Base-by-base conservation (phyloP, 1,140 invertebrate species). In the Eubasilissa regina region DNA sequence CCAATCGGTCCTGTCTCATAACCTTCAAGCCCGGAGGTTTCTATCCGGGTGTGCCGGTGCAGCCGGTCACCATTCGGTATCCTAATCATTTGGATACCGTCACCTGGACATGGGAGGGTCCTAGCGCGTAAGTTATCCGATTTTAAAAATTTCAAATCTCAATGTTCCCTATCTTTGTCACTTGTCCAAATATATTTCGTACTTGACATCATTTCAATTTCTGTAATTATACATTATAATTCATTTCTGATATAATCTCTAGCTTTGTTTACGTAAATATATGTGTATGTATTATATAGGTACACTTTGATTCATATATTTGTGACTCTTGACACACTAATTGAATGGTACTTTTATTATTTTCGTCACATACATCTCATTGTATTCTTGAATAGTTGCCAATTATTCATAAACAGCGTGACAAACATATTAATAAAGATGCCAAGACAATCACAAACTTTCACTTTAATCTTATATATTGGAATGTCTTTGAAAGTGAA, bases 61-160 rank as follows among this genome's bases (percentile, higher is more conserved):
- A 99, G 85, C 97, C 97, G 0, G 96, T 98, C 8, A 94, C 96
- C 81, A 93, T 99, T 66, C 91, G 95, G 70, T 99, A 98, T 87
- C 96, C 95, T 0, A 98, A 98, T 85, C 94, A 94, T 85, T 89
- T 95, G 83, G 97, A 99, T 85, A 97, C 97, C 3, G 93, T 97
- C 51, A 97, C 97, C 0, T 99, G 97, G 97, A 99, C 97, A 4
- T 99, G 97, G 97, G 96, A 98, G 89, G 97, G 97, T 76, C 96
- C 97, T 80, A 95, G 95, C 89, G 95, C 95, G 96, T 98, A 90
- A 95, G 95, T 44, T 10, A 62, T 15, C n/a, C 48, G 48, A 13
- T 12, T 51, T 15, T 51, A 51, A 13, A 13, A 3, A 51, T 51
- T 51, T 35, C 25, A 6, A 35, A 6, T 35, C 1, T 55, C 1